phyloP scores from a whole-genome alignment of 2,797 vertebrate species.

The Neosilurus hyrtlii region DNA sequence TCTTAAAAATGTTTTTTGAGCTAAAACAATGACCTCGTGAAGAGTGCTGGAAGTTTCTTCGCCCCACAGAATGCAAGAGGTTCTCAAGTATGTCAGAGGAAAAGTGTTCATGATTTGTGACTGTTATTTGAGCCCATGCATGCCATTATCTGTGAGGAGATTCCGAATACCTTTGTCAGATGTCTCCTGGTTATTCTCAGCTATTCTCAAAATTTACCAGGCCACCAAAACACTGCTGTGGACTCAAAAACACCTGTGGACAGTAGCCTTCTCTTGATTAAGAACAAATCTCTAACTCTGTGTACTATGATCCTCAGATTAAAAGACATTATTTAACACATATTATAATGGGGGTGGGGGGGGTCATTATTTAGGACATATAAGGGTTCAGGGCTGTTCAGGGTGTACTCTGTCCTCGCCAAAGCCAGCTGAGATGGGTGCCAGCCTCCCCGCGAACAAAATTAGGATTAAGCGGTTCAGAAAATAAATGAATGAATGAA shows the following conservation, averaged over 20 bases:
- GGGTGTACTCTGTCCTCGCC: too few species aligned
- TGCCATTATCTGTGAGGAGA: constrained; percentile 14
- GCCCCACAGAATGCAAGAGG: constrained; percentile 12
- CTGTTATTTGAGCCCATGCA: constrained; percentile 44
- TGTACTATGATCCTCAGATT: background rate
- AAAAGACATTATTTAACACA: background rate
- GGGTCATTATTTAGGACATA: background rate
- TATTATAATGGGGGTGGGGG: background rate
- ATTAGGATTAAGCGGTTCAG: too few species aligned
- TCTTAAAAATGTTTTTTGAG: constrained; percentile 16
- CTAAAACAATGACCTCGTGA: constrained; percentile 10
- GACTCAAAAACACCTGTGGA: background rate
- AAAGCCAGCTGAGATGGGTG: too few species aligned
- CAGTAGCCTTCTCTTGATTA: background rate
- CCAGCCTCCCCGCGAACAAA: too few species aligned
- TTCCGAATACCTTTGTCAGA: constrained; percentile 45
- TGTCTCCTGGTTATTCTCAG: constrained; percentile 47
- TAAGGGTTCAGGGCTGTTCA: too few species aligned
- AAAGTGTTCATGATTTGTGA: constrained; percentile 54
- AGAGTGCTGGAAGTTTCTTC: background rate
- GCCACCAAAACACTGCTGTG: constrained; percentile 16
- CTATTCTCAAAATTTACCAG: constrained; percentile 48
- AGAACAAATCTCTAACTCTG: background rate
- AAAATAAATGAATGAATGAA: too few species aligned
- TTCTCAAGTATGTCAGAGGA: constrained; percentile 47